Evolutionary conservation across 2,797 vertebrate species (phyloP), one percentile per base, ranked within the genome.

Genomic region (Eleutherodactylus coqui): DNA sequence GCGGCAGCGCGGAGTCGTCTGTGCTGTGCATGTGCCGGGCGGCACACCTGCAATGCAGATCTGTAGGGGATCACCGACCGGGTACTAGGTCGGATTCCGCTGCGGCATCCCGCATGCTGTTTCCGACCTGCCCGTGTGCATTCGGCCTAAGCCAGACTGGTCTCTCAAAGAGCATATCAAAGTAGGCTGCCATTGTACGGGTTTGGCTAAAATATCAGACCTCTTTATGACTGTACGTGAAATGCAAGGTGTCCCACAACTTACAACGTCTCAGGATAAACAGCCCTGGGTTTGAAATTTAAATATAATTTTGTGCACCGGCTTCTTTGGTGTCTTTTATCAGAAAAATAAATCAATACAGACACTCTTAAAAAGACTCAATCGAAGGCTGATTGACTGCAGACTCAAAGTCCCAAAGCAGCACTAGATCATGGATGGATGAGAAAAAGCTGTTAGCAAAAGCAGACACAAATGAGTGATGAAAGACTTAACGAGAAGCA

Each of bases 381-480:
- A 70, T 85, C 41, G 24, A 83, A 72, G 36, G 67, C 75, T 78
- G 60, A 79, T 79, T 85, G 83, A 85, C 83, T 78, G 62, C 55
- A 78, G 62, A 32, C 75, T 55, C 47, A 10, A 34, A 79, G 83
- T 79, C 83, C 62, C 83, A 85, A 51, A 78, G 62, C 75, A 79
- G 34, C 75, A 78, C 60, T 79, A 85, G 75, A 79, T 85, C 75
- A 70, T 78, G 60, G 45, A 58, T 55, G 75, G 45, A 85, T 78
- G 75, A 79, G 60, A 69, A 69, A 84, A 67, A 84, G 73, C 82
- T 84, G 70, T 75, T 75, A 45, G 72, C 55, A 36, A 84, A 76
- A 78, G 58, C 41, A 84, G 73, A 84, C 32, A 84, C 60, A 84
- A 84, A 76, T 78, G 75, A 84, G 58, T 77, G 83, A 51, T 84